phyloP scores from a whole-genome alignment of 2,113 vertebrate species.

The Aegypius monachus region DNA sequence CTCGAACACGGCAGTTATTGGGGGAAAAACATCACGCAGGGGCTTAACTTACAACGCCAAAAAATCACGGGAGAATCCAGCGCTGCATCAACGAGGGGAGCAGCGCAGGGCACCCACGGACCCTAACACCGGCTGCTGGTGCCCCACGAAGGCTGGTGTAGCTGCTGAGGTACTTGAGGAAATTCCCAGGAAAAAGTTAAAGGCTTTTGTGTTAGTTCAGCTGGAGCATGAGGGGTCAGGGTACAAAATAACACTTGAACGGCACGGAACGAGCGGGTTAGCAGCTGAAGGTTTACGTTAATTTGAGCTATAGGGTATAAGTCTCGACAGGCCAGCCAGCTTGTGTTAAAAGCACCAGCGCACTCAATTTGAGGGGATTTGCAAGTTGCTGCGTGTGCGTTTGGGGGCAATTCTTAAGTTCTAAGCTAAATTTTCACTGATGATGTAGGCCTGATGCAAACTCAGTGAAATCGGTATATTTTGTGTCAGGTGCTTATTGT shows the following conservation, averaged over 20 bases:
- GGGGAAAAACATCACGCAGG: background rate
- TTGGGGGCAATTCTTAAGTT: background rate
- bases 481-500: accelerated
- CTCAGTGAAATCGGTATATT: background rate
- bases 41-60: background rate
- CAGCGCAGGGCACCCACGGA: background rate
- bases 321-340: background rate
- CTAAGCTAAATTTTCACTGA: background rate
- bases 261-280: background rate
- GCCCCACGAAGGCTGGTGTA: accelerated
- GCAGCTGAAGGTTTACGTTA: background rate
- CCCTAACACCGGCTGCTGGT: background rate
- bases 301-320: background rate
- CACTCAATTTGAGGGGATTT: background rate
- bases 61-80: background rate
- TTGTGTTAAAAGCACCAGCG: background rate
- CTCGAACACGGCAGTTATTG: background rate
- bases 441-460: background rate
- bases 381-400: background rate
- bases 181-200: background rate
- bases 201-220: background rate
- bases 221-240: background rate
- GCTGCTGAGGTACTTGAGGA: background rate
- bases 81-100: accelerated
- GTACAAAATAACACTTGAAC: background rate